Evolutionary conservation across 2,888 invertebrate species (phyloP), one percentile per base, ranked within the genome.

Genomic region (Drosophila paucipuncta): DNA sequence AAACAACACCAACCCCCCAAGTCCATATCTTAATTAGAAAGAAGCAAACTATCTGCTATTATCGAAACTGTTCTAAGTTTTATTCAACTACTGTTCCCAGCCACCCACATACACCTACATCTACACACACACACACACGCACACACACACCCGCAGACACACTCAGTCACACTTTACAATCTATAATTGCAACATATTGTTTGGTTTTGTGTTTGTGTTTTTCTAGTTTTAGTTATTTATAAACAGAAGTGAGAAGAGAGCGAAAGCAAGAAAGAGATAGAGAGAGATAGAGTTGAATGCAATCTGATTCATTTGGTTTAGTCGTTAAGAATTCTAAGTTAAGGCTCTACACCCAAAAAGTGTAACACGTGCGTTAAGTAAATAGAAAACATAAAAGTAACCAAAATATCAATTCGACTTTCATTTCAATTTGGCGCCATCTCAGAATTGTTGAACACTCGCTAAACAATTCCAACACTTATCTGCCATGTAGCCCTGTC

Each of bases 201-300:
- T 81, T 78, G 81, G 76, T 85, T 85, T 75, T 88, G 84, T 83
- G 83, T 85, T 85, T 86, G 89, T 87, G 89, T 87, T 87, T 79
- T 89, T 78, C 53, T 90, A 90, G 85, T 84, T 90, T 83, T 90
- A 87, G 74, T 89, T 87, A 87, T 87, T 87, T 90, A 87, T 90
- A 76, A 68, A 76, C 52, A 66, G 25, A 54, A 49, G 41, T 37
- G 30, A 64, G 16, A 47, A 47, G 60, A 50, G 4, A 54, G 30
- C 37, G 60, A 30, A 37, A 59, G 22, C 25, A 5, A 35, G 33
- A 39, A 52, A 65, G 33, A 50, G 50, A 68, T 50, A 62, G 59
- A 54, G 55, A 68, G 49, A 68, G 68, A 70, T 58, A 57, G 50
- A 77, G 58, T 78, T 82, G 75, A 75, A 87, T 87, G 78, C 73